A percentile compares a stretch with the other conserved stretches of the same genome.
Conservation (phyloP, 92 coral and sea anemone genomes). For the Anthopleura xanthogrammica region DNA sequence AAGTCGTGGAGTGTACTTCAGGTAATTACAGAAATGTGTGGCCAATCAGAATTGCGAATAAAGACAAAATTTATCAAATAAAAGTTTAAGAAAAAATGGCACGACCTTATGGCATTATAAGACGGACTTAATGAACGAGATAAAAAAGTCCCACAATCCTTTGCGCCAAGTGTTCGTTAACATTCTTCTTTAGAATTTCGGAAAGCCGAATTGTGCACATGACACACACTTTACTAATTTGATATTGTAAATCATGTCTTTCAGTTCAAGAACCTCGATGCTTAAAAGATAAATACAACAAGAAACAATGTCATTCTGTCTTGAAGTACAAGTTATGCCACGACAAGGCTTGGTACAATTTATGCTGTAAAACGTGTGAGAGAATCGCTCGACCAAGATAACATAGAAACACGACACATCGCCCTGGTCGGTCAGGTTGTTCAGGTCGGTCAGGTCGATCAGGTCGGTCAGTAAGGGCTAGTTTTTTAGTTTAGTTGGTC, state of each 20-base stretch:
- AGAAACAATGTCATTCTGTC: slow-evolving; percentile 55
- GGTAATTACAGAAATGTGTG: neutral
- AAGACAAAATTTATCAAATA: no score
- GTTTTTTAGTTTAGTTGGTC: neutral
- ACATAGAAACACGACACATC: neutral
- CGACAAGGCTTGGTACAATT: slow-evolving; percentile 58
- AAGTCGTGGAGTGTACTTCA: slow-evolving; percentile 30
- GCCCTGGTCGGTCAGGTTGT: no score
- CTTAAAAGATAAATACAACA: slow-evolving; percentile 38
- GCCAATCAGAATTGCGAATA: no score
- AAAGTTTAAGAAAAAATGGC: no score
- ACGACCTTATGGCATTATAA: no score
- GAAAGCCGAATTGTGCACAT: no score
- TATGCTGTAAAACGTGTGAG: slow-evolving; percentile 70
- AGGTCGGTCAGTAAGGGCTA: no score
- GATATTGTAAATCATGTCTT: neutral
- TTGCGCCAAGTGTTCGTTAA: no score
- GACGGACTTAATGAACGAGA: no score
- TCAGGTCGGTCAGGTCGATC: neutral
- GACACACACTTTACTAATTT: neutral
- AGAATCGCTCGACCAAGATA: slow-evolving; percentile 30
- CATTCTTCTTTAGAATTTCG: no score
- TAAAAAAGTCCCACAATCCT: no score
- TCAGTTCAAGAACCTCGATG: slow-evolving; percentile 9
- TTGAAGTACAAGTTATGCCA: slow-evolving; percentile 53